phyloP scores from a whole-genome alignment of 1,140 invertebrate species.

The Antheraea pernyi region DNA sequence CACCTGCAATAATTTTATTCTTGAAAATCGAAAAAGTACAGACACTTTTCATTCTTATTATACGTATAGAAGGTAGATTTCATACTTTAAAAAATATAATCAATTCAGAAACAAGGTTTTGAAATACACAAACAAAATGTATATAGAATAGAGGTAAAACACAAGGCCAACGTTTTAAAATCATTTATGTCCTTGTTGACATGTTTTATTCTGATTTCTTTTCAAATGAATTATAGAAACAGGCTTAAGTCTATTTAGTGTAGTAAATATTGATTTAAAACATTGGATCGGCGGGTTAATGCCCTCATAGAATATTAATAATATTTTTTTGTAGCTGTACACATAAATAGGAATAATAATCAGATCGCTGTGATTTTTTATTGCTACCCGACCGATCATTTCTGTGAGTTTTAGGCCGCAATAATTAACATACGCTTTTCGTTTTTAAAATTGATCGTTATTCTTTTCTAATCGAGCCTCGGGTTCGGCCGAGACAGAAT shows the following conservation, averaged over 20 bases:
- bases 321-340: conserved; percentile 19
- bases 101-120: neutral
- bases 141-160: too few relatives aligned
- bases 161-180: neutral
- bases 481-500: conserved; percentile 39
- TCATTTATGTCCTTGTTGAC: neutral
- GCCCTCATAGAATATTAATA: conserved; percentile 32
- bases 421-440: conserved; percentile 33
- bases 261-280: conserved; percentile 12
- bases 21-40: too few relatives aligned
- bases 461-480: conserved; percentile 38
- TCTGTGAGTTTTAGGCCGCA: conserved; percentile 26
- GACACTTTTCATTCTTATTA: too few relatives aligned
- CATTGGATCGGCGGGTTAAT: conserved; percentile 27
- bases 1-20: too few relatives aligned
- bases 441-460: conserved; percentile 32
- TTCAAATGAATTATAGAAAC: neutral
- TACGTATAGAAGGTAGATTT: too few relatives aligned
- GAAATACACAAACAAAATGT: too few relatives aligned
- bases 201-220: neutral
- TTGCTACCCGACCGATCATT: conserved; percentile 21
- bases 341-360: conserved; percentile 30
- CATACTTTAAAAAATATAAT: neutral
- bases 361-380: conserved; percentile 24
- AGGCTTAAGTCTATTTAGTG: neutral